Conservation (phyloP, 2,113 vertebrate species). For the Erythrocercus mccallii region DNA sequence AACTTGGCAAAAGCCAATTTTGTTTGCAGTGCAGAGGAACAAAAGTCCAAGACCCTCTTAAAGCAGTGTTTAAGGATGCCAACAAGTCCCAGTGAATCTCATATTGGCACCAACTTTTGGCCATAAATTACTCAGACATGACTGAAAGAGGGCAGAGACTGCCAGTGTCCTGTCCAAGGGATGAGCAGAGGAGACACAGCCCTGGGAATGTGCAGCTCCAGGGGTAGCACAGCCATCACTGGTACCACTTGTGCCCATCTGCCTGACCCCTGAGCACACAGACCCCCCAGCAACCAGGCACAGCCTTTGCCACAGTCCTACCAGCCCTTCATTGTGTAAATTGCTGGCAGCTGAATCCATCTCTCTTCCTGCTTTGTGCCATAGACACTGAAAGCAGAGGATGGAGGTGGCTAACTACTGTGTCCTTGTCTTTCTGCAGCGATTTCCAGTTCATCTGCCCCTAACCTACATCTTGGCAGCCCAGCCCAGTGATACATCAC, state of each 20-base stretch:
- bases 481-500: neutral
- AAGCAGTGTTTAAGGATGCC: neutral
- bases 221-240: accelerated
- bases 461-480: neutral
- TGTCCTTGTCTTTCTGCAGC: accelerated
- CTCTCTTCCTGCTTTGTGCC: neutral
- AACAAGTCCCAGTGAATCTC: neutral
- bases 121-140: accelerated
- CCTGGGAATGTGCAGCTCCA: neutral
- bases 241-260: accelerated
- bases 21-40: accelerated
- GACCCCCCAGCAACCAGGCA: neutral
- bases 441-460: neutral
- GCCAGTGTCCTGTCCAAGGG: neutral
- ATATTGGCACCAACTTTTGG: neutral
- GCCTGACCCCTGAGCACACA: neutral
- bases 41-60: neutral
- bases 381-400: neutral
- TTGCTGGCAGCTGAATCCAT: neutral
- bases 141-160: neutral
- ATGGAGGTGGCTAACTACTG: neutral
- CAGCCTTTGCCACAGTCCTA: neutral
- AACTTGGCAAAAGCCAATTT: neutral
- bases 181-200: neutral
- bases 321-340: neutral